Conservation (phyloP, 2,888 invertebrate species). For the Caenorhabditis becei region DNA sequence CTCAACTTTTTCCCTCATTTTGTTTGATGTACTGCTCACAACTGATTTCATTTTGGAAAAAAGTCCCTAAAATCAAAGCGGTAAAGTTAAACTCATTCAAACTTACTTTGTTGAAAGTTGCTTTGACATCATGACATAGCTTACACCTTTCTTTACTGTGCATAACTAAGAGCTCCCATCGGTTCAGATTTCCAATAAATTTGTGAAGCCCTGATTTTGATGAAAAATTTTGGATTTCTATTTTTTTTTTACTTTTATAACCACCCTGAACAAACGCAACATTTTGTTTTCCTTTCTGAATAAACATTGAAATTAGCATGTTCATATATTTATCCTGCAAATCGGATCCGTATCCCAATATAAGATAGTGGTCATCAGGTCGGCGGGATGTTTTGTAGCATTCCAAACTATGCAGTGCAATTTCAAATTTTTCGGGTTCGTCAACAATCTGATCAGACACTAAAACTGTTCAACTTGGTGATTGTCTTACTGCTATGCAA, state of each 20-base stretch:
- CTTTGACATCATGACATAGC: conserved; percentile 30
- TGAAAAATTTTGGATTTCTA: not conserved
- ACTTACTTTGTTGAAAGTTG: conserved; percentile 33
- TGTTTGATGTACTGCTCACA: conserved; percentile 46
- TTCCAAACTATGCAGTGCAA: conserved; percentile 93
- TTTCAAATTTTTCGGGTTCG: conserved; percentile 94
- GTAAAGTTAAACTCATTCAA: too few relatives aligned
- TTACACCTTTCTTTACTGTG: conserved; percentile 47
- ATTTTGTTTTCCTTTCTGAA: conserved; percentile 93
- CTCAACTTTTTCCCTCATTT: conserved; percentile 60
- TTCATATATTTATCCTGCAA: conserved; percentile 87
- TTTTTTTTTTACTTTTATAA: conserved; percentile 85
- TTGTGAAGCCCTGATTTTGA: conserved; percentile 42
- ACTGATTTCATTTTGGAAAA: conserved; percentile 54
- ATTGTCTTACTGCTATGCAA: conserved; percentile 87
- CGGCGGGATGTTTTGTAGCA: conserved; percentile 88
- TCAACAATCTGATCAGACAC: conserved; percentile 88
- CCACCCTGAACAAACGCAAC: conserved; percentile 95
- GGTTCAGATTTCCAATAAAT: conserved; percentile 24
- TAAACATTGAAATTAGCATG: conserved; percentile 97
- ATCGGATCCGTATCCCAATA: conserved; percentile 85
- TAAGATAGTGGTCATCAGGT: conserved; percentile 87
- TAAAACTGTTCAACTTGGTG: not conserved
- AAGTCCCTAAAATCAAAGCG: conserved; percentile 33
- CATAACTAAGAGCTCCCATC: conserved; percentile 55